Percentiles rank a stretch among this genome's conserved stretches.
phyloP scores from a whole-genome alignment of 2,797 vertebrate species.

The Spondyliosoma cantharus region DNA sequence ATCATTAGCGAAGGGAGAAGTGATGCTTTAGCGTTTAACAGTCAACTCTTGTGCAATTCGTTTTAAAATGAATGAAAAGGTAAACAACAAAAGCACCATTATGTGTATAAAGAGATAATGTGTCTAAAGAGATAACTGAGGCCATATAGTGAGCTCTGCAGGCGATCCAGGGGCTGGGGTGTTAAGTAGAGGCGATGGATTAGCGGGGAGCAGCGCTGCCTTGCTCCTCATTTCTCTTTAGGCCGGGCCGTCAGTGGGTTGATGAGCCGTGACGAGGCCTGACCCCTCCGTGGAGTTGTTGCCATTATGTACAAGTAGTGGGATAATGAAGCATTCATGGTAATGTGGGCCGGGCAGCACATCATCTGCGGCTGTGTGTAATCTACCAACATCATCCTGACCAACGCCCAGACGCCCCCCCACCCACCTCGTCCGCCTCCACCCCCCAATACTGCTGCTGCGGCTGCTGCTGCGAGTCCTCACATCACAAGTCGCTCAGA shows the following conservation, averaged over 20 bases:
- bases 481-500: constrained; percentile 44
- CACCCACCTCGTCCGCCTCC: constrained; percentile 5
- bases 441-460: constrained; percentile 11
- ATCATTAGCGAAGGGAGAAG: neutral
- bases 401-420: constrained; percentile 56
- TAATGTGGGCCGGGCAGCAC: constrained; percentile 82
- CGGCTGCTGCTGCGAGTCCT: constrained; percentile 37
- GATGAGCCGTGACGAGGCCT: constrained; percentile 87
- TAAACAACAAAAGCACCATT: constrained; percentile 20
- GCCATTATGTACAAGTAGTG: constrained; percentile 89
- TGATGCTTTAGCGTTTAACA: too few species aligned
- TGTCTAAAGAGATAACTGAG: constrained; percentile 67
- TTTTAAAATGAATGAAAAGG: constrained; percentile 26
- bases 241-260: constrained; percentile 84
- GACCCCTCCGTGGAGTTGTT: constrained; percentile 87
- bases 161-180: constrained; percentile 62
- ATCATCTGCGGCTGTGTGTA: constrained; percentile 79
- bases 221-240: constrained; percentile 82
- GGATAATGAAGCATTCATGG: constrained; percentile 90
- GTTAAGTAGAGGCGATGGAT: constrained; percentile 87
- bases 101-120: constrained; percentile 38
- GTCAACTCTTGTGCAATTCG: constrained; percentile 12
- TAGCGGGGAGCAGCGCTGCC: constrained; percentile 81
- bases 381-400: constrained; percentile 72
- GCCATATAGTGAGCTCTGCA: constrained; percentile 65